Percentiles rank a stretch among this genome's conserved stretches.
These are phyloP conservation scores for Siniperca chuatsi DNA, from an alignment of 2,113 vertebrate genomes.

Conservation along the genomic window DNA sequence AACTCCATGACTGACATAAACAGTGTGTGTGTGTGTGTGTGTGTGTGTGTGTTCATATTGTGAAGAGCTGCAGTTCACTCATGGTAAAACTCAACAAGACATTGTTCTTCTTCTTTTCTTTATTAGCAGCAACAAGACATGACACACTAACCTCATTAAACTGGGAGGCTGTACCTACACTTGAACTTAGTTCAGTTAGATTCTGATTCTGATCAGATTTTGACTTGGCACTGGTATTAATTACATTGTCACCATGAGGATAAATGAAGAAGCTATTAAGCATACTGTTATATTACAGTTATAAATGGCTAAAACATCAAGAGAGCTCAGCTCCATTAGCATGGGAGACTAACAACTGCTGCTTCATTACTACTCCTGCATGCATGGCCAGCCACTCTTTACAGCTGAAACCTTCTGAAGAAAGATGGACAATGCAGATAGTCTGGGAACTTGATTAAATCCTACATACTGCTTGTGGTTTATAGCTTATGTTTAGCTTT, in stretches of 20 bases:
- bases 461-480: background rate
- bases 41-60: background rate
- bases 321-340: conserved; percentile 37
- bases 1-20: background rate
- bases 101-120: background rate
- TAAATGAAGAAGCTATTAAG: conserved; percentile 38
- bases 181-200: background rate
- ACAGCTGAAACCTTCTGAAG: conserved; percentile 21
- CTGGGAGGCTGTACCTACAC: background rate
- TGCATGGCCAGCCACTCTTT: conserved; percentile 29
- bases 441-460: conserved; percentile 24
- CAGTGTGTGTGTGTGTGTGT: background rate
- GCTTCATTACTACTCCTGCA: conserved; percentile 53
- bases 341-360: conserved; percentile 38
- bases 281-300: conserved; percentile 10
- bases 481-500: conserved; percentile 1
- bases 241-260: conserved; percentile 22
- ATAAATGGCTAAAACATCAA: conserved; percentile 39
- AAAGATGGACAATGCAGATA: conserved; percentile 38
- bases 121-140: background rate
- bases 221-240: background rate
- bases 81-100: background rate
- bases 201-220: conserved; percentile 30
- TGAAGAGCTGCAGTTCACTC: background rate
- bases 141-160: background rate